Conservation (phyloP, 2,888 invertebrate species). For the Heterodera filipjevi region DNA sequence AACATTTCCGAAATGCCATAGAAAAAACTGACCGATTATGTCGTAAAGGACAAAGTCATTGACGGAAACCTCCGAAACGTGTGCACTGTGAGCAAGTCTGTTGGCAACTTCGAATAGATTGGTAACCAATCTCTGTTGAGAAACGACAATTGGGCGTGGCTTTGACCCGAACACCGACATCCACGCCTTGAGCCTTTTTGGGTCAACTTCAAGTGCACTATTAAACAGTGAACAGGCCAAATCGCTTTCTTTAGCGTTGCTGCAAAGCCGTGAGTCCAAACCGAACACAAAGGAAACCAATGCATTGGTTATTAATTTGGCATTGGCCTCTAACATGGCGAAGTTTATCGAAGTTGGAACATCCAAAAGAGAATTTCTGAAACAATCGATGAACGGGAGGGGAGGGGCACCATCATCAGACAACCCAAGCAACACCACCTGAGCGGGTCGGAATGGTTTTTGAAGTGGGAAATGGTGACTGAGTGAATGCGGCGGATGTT, state of each 20-base stretch:
- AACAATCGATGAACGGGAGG: no score
- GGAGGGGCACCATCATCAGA: not conserved
- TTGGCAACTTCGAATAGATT: constrained; percentile 36
- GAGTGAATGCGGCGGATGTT: constrained; percentile 73
- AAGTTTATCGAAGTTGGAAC: constrained; percentile 54
- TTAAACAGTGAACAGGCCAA: constrained; percentile 27
- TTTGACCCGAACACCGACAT: constrained; percentile 31
- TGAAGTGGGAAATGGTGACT: constrained; percentile 79
- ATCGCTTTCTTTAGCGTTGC: constrained; percentile 18
- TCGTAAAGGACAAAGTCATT: constrained; percentile 35
- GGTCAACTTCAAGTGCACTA: constrained; percentile 21
- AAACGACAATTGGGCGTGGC: constrained; percentile 33
- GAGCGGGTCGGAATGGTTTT: constrained; percentile 64
- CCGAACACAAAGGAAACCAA: constrained; percentile 74
- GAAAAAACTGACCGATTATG: constrained; percentile 26
- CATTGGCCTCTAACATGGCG: constrained; percentile 74
- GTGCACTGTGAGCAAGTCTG: constrained; percentile 30
- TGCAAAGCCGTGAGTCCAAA: constrained; percentile 52
- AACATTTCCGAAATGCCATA: constrained; percentile 3
- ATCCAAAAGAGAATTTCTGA: constrained; percentile 43
- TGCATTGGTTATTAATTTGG: constrained; percentile 80
- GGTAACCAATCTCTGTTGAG: constrained; percentile 31
- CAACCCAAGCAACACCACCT: constrained; percentile 49
- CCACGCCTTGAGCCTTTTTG: constrained; percentile 29
- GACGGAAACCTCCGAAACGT: constrained; percentile 29